A percentile compares a stretch with the other conserved stretches of the same genome.
phyloP scores from a whole-genome alignment of 2,113 vertebrate species.

The Sinosuthora webbiana region DNA sequence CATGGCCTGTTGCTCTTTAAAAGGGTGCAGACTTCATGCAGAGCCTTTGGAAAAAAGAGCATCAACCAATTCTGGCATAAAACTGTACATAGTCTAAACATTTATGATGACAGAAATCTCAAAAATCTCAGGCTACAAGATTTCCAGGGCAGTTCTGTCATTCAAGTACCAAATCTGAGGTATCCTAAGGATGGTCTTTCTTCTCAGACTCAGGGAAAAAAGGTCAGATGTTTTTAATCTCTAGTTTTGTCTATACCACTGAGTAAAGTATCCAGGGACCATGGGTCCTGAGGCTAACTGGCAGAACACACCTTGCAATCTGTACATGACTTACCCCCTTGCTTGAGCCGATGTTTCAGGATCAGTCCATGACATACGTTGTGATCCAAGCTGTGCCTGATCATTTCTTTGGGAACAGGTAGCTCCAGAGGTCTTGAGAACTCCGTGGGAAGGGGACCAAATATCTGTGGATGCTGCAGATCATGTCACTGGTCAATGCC shows the following conservation, averaged over 20 bases:
- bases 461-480: neutral
- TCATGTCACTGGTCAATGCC: accelerated
- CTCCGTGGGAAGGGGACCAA: neutral
- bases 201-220: neutral
- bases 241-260: neutral
- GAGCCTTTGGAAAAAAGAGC: neutral
- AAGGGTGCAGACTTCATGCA: neutral
- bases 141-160: neutral
- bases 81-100: neutral
- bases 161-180: neutral
- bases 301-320: neutral
- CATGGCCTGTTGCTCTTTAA: neutral
- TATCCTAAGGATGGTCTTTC: neutral
- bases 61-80: neutral
- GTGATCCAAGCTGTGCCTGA: neutral
- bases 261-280: neutral
- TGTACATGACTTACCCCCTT: accelerated
- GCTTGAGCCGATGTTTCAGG: accelerated
- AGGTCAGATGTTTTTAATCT: neutral
- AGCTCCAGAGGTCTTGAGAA: neutral
- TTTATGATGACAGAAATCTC: neutral
- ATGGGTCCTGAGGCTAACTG: no score
- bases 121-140: neutral
- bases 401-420: neutral
- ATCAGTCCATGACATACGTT: neutral